A percentile compares a stretch with the other conserved stretches of the same genome.
phyloP scores from a whole-genome alignment of 2,113 vertebrate genomes.

The Aegotheles bennettii region DNA sequence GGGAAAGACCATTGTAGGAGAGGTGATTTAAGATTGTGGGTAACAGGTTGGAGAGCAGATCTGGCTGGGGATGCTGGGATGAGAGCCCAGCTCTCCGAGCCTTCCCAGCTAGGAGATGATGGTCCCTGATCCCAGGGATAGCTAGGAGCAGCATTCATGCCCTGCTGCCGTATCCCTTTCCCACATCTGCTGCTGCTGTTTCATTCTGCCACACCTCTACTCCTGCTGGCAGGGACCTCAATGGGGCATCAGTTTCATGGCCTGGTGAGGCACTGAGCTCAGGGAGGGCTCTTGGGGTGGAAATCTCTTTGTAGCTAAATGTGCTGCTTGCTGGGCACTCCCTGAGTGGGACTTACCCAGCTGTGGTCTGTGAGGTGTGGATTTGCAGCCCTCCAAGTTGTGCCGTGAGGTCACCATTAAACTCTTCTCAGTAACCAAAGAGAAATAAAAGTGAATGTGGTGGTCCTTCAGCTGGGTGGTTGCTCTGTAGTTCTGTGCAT shows the following conservation, averaged over 20 bases:
- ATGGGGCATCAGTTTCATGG: neutral
- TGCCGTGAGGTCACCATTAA: neutral
- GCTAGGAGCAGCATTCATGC: neutral
- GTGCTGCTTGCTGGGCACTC: neutral
- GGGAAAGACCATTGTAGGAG: neutral
- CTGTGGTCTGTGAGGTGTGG: neutral
- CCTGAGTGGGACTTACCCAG: neutral
- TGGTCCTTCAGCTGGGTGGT: neutral
- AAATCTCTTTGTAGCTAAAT: neutral
- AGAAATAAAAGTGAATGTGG: neutral
- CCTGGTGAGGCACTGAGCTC: neutral
- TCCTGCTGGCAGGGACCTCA: neutral
- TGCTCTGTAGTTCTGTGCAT: neutral
- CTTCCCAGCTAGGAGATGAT: neutral
- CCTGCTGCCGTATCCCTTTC: neutral
- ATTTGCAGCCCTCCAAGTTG: neutral
- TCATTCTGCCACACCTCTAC: neutral
- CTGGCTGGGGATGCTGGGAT: neutral
- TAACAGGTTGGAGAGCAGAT: neutral
- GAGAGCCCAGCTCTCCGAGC: neutral
- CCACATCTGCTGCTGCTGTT: neutral
- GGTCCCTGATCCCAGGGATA: neutral
- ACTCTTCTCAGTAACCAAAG: neutral
- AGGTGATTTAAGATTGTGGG: neutral
- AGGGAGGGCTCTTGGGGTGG: rapidly evolving